These are phyloP conservation scores for Dexiosoma caninum DNA, from an alignment of 2,888 invertebrate genomes.

Conservation along the genomic window DNA sequence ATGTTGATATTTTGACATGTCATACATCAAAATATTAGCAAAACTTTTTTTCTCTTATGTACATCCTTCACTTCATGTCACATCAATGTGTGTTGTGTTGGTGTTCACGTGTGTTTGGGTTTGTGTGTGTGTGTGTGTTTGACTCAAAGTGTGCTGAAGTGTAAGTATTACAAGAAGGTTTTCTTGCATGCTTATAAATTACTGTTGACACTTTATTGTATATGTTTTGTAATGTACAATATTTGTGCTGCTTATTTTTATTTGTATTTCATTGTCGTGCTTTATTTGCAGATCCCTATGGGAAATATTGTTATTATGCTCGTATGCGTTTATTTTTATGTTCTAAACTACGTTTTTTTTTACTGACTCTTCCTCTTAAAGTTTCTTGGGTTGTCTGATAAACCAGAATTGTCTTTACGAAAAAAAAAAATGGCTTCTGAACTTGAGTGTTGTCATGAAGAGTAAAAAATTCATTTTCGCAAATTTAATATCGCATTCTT, in stretches of 20 bases:
- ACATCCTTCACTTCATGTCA: constrained; percentile 28
- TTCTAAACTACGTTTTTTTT: too few relatives aligned
- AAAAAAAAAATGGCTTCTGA: too few relatives aligned
- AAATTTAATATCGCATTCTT: too few relatives aligned
- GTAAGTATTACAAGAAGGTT: not conserved
- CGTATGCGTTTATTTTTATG: too few relatives aligned
- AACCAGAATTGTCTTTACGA: too few relatives aligned
- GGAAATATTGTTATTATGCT: too few relatives aligned
- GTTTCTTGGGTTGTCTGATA: too few relatives aligned
- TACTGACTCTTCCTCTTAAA: too few relatives aligned
- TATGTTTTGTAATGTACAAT: constrained; percentile 23
- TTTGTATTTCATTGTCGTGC: constrained; percentile 33
- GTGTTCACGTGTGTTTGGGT: not conserved
- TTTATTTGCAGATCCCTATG: not conserved
- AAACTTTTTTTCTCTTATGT: too few relatives aligned
- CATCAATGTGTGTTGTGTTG: constrained; percentile 29
- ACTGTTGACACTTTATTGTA: constrained; percentile 39
- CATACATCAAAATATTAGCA: constrained; percentile 63
- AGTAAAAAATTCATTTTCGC: too few relatives aligned
- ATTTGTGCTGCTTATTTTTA: not conserved
- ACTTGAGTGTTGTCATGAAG: too few relatives aligned
- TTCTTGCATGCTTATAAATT: constrained; percentile 21
- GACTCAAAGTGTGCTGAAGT: not conserved
- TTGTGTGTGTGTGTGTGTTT: not conserved
- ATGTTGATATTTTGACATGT: constrained; percentile 63